Evolutionary conservation across 2,113 vertebrate species (phyloP).

Genomic region (Seriola quinqueradiata): DNA sequence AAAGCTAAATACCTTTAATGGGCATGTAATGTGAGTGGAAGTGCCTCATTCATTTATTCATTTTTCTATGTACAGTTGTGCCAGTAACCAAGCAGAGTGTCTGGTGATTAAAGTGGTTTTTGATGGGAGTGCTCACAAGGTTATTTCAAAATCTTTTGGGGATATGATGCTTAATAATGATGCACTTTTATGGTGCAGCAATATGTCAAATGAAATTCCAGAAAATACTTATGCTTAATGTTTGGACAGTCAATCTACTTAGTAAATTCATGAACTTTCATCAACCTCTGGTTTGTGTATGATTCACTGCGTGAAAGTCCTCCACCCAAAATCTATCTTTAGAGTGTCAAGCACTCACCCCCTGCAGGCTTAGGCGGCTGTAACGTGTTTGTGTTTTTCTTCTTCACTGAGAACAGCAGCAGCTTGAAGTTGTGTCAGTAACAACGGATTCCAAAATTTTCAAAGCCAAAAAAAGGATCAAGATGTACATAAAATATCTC

Average conservation of each 20-base stretch:
- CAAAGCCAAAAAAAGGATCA: conserved; percentile 20
- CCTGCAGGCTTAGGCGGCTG: conserved; percentile 30
- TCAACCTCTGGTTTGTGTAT: conserved; percentile 18
- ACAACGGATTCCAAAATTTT: conserved; percentile 16
- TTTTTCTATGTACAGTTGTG: conserved; percentile 39
- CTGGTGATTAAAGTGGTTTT: conserved; percentile 50
- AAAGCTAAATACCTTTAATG: conserved; percentile 62
- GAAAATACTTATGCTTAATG: not conserved
- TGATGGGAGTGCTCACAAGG: conserved; percentile 38
- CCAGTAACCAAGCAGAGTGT: conserved; percentile 35
- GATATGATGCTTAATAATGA: conserved; percentile 19
- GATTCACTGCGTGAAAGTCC: conserved; percentile 23
- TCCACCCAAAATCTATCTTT: conserved; percentile 42
- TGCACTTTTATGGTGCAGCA: conserved; percentile 8
- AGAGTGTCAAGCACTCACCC: conserved; percentile 16
- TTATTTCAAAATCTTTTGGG: conserved; percentile 39
- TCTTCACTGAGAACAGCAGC: conserved; percentile 34
- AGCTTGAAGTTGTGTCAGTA: conserved; percentile 37
- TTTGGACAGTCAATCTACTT: not conserved
- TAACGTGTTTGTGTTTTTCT: conserved; percentile 38
- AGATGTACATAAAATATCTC: conserved; percentile 22
- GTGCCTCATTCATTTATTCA: conserved; percentile 56
- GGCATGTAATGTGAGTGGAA: conserved; percentile 59
- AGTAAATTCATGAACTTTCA: conserved; percentile 29
- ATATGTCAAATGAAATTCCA: conserved; percentile 26